Evolutionary conservation across 2,113 vertebrate genomes (phyloP).

Genomic region (Carlito syrichta): DNA sequence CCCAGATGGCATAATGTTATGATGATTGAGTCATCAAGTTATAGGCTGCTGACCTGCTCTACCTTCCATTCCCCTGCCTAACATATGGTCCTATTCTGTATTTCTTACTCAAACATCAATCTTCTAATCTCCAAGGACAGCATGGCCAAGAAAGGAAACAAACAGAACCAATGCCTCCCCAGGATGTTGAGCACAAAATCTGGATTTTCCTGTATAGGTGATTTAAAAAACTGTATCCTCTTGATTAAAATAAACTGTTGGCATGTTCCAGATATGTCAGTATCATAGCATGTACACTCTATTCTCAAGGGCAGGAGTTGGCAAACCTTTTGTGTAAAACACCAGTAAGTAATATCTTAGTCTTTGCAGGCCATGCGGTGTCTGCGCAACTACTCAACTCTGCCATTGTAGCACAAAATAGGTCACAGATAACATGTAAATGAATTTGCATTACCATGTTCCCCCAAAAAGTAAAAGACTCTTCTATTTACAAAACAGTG

Average conservation of each 20-base stretch:
- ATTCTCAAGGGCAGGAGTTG: neutral
- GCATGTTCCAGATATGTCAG: neutral
- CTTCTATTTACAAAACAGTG: neutral
- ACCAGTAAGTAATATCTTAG: neutral
- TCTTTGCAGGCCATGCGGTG: neutral
- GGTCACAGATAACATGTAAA: neutral
- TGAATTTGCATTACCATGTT: neutral
- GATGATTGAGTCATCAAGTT: slow-evolving; percentile 48
- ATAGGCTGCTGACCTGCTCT: slow-evolving; percentile 16
- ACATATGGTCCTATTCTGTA: slow-evolving; percentile 53
- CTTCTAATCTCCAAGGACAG: slow-evolving; percentile 35
- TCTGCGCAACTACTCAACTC: neutral
- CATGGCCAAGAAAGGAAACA: neutral
- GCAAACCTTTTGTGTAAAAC: neutral
- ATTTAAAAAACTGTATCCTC: neutral
- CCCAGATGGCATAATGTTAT: neutral
- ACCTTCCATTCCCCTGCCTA: neutral
- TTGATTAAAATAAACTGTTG: neutral
- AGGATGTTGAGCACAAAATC: neutral
- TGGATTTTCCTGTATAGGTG: neutral
- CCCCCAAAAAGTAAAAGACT: too few relatives aligned
- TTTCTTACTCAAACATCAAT: slow-evolving; percentile 45
- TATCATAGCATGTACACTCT: neutral
- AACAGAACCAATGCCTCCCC: neutral
- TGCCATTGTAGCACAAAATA: neutral